Evolutionary conservation across 2,113 vertebrate species (phyloP), one percentile per base, ranked within the genome.

Genomic region (Athene noctua): DNA sequence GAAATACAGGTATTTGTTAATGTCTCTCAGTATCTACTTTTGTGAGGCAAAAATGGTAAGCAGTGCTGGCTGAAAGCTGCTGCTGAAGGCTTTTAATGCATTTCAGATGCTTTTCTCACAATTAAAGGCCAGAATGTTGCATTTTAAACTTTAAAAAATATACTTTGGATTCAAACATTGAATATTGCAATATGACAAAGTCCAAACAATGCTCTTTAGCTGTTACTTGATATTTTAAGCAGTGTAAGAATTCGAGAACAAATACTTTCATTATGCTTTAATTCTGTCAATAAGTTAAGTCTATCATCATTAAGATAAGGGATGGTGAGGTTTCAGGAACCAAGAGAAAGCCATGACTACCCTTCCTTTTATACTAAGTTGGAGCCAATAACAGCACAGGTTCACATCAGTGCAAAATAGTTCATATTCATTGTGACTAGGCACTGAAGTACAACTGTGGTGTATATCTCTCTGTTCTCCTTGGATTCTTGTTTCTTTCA

Each of bases 1-100:
- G 99, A 96, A 99, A 99, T 97, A 99, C 99, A 93, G 99, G 99
- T 99, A 97, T 78, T 74, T 86, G 7, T 78, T 38, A 34, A 13
- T 51, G 16, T 79, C 27, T 88, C 21, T 42, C 9, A 2, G 4
- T 88, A 44, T 25, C n/a, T 63, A 0, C 21, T 91, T 58, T 38
- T 72, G 57, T 70, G 74, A 96, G 36, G 36, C 62, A 87, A 54
- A 66, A 79, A 11, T 19, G 7, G 32, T 84, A 59, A 90, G 18
- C 54, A 63, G 1, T 65, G 74, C 62, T 93, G 46, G 13, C 51
- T 73, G 63, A 63, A 74, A 77, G 44, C 40, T 63, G 32, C 5
- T 59, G 23, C 15, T 77, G 46, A 18, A 71, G 29, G 10, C 38
- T 51, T 88, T 40, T 86, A 65, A 25, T 88, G 34, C 8, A 19